These are phyloP conservation scores for Drosophila aff. DNA, from an alignment of 1,140 invertebrate species.

Conservation along the genomic window DNA sequence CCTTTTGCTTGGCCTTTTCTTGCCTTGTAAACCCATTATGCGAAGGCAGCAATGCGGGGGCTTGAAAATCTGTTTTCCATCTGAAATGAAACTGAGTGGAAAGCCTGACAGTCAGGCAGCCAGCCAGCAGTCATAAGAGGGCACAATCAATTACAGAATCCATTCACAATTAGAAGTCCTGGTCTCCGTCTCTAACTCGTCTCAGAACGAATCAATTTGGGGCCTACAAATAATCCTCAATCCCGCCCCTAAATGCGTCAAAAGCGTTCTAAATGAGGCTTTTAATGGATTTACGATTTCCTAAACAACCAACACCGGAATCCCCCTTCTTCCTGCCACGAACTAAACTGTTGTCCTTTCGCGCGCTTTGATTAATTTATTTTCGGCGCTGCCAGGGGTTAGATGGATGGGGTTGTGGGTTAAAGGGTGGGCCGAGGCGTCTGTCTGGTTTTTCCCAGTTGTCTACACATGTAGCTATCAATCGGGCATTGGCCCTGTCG, in stretches of 20 bases:
- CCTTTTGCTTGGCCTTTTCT: conserved; percentile 38
- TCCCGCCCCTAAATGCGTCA: conserved; percentile 57
- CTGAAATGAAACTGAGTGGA: conserved; percentile 41
- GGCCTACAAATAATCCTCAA: conserved; percentile 56
- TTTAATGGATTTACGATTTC: conserved; percentile 79
- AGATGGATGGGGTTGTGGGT: background rate
- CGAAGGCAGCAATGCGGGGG: conserved; percentile 14
- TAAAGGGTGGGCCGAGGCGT: background rate
- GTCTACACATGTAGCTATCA: conserved; percentile 66
- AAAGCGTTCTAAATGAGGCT: conserved; percentile 80
- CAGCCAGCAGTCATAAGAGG: conserved; percentile 43
- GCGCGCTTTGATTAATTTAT: conserved; percentile 79
- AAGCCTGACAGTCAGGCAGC: conserved; percentile 36
- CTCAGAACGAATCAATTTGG: conserved; percentile 38
- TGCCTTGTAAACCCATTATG: conserved; percentile 22
- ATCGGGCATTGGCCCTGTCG: conserved; percentile 49
- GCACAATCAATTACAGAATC: conserved; percentile 56
- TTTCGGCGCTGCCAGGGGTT: conserved; percentile 34
- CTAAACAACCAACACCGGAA: conserved; percentile 36
- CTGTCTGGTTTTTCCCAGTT: conserved; percentile 24
- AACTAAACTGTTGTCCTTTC: conserved; percentile 61
- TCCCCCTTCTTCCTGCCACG: background rate
- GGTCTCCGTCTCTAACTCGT: background rate
- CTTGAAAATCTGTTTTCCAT: conserved; percentile 42
- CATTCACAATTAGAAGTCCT: conserved; percentile 54